Evolutionary conservation across 2,888 invertebrate genomes (phyloP).

Genomic region (Cecidostiba fungosa): DNA sequence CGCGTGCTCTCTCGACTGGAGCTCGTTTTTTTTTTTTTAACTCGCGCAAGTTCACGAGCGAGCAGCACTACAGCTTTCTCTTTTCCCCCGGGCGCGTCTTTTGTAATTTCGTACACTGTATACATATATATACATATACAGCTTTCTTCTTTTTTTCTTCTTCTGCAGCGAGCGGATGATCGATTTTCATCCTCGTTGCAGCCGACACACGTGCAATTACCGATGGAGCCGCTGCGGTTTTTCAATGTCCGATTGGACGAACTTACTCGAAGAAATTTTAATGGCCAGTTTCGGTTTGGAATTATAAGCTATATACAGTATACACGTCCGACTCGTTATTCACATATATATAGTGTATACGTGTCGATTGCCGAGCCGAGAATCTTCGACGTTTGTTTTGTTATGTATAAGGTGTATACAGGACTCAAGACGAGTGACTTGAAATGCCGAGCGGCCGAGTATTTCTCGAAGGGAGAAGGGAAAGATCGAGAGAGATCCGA

Average conservation of each 20-base stretch:
- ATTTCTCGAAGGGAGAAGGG: background rate
- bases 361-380: background rate
- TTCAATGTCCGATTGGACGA: background rate
- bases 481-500: background rate
- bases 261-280: background rate
- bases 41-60: constrained; percentile 15
- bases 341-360: too few relatives aligned
- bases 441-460: background rate
- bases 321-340: background rate
- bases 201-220: background rate
- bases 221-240: background rate
- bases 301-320: background rate
- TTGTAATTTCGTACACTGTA: background rate
- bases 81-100: constrained; percentile 17
- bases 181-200: constrained; percentile 1
- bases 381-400: background rate
- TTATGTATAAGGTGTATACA: background rate
- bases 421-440: background rate
- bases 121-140: background rate
- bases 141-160: background rate
- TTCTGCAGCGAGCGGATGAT: background rate
- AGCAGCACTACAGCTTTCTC: constrained; percentile 35
- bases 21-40: constrained; percentile 5
- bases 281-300: constrained; percentile 9
- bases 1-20: constrained; percentile 24